phyloP scores from a whole-genome alignment of 2,888 invertebrate species.

The Leucophora obtusa region DNA sequence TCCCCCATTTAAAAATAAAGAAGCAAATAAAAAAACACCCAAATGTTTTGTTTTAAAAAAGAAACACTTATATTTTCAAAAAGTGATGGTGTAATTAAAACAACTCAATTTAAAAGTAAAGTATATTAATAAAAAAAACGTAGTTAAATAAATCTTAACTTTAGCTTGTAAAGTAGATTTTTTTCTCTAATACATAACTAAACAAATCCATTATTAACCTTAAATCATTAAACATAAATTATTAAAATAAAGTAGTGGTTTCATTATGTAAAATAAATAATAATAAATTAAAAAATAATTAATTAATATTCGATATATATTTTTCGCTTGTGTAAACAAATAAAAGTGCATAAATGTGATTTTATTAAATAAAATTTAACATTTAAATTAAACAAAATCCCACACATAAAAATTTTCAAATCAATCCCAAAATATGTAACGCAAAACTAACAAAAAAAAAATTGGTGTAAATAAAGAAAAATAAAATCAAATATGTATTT shows the following conservation, averaged over 20 bases:
- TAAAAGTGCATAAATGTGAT: slow-evolving; percentile 75
- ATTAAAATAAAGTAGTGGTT: slow-evolving; percentile 67
- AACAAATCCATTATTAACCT: slow-evolving; percentile 59
- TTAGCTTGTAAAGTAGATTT: slow-evolving; percentile 59
- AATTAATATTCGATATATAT: slow-evolving; percentile 50
- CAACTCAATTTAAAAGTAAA: slow-evolving; percentile 54
- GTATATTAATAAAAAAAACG: slow-evolving; percentile 20
- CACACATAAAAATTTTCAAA: slow-evolving; percentile 34
- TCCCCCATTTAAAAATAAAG: slow-evolving; percentile 20
- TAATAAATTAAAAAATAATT: slow-evolving; percentile 16
- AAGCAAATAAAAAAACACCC: slow-evolving; percentile 14
- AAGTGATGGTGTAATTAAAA: slow-evolving; percentile 59
- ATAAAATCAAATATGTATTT: slow-evolving; percentile 52
- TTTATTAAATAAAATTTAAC: slow-evolving; percentile 74
- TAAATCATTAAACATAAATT: slow-evolving; percentile 52
- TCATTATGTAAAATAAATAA: slow-evolving; percentile 73
- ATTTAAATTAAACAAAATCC: slow-evolving; percentile 45
- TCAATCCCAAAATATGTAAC: slow-evolving; percentile 40
- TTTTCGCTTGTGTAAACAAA: slow-evolving; percentile 64
- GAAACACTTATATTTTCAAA: slow-evolving; percentile 39
- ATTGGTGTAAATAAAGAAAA: slow-evolving; percentile 49
- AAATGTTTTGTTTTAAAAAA: background rate
- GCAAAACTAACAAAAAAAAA: slow-evolving; percentile 19
- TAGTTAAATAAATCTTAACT: slow-evolving; percentile 64
- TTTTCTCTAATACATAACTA: slow-evolving; percentile 43